Evolutionary conservation across 2,888 invertebrate genomes (phyloP), one percentile per base, ranked within the genome.

Genomic region (Druceiella hillmani): DNA sequence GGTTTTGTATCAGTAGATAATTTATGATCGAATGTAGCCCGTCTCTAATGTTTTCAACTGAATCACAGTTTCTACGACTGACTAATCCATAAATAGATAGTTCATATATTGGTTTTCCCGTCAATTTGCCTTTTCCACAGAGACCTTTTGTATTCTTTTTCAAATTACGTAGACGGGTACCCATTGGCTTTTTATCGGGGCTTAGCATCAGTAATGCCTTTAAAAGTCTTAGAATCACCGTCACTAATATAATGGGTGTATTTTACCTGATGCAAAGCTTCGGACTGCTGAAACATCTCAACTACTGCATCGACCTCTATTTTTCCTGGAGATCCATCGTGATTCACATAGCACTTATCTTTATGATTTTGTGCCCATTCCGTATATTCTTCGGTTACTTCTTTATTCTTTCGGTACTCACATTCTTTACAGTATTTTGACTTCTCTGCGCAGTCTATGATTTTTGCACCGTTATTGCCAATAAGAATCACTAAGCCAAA

Each of bases 301-400:
- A 38, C 28, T 3, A 49, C 29, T 14, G 40, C 38, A 25, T 45
- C 46, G 7, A 50, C 43, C 36, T 51, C 50, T 50, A 51, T 51
- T 36, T 47, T 51, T 25, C 49, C 49, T n/a, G 50, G 24, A 29
- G 36, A 41, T 30, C 44, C 44, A 31, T 44, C 33, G 40, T 49
- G 49, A 41, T 49, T 49, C 13, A 17, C 17, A 16, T 43, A 27
- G 32, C 45, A 45, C n/a, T 36, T 25, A 25, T 41, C 33, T 31
- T 36, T 36, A 26, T 44, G 41, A n/a, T 7, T 26, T 24, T 17
- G 30, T 14, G 10, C 6, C 46, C 43, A 47, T 28, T 31, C 36
- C 22, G 25, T 26, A 35, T 36, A 45, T 26, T 32, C 35, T 31
- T 9, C 16, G 17, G 36, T 31, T n/a, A 16, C 34, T 7, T 28